These are phyloP conservation scores for Malurus alboscapulatus DNA, from an alignment of 2,113 vertebrate species.

Conservation along the genomic window DNA sequence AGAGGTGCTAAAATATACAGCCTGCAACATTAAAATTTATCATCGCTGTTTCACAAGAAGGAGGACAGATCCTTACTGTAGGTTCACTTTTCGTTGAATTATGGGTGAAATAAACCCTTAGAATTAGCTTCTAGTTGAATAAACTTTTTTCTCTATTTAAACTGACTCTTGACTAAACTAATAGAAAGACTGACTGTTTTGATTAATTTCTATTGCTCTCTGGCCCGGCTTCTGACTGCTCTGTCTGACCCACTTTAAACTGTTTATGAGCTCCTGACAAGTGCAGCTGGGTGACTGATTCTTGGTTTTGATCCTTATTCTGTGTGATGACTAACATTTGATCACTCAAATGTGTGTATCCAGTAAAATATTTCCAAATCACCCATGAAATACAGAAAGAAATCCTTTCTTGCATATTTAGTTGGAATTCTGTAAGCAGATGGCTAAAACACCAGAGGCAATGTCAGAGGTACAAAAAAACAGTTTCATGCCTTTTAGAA, in stretches of 20 bases:
- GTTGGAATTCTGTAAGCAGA: background rate
- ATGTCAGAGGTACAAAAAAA: background rate
- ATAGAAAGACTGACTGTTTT: background rate
- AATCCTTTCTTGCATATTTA: background rate
- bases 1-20: background rate
- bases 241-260: background rate
- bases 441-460: background rate
- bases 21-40: slow-evolving; percentile 22
- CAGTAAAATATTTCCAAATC: background rate
- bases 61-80: background rate
- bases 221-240: background rate
- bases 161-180: background rate
- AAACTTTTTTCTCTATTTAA: background rate
- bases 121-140: background rate
- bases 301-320: background rate
- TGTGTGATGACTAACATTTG: background rate
- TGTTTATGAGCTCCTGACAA: background rate
- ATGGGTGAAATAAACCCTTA: background rate
- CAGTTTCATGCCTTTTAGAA: background rate
- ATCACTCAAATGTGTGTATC: background rate
- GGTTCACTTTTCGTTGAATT: background rate
- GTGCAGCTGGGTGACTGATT: background rate
- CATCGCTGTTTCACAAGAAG: background rate
- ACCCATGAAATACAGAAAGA: background rate
- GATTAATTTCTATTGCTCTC: background rate